Conservation (phyloP, 2,888 invertebrate genomes). For the Patella depressa region DNA sequence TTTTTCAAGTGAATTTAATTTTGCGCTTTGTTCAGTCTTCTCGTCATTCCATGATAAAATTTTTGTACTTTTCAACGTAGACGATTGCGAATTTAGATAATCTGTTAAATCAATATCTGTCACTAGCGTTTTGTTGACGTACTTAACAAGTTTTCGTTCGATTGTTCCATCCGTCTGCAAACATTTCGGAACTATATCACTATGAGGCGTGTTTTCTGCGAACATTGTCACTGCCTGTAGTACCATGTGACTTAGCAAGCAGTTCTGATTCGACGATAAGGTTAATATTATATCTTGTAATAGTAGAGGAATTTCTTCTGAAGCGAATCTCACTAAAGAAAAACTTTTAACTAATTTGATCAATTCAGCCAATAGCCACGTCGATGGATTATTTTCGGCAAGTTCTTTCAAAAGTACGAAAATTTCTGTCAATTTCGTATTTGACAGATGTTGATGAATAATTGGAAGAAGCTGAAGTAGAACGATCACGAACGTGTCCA, state of each 20-base stretch:
- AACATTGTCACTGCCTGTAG: constrained; percentile 56
- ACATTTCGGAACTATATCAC: constrained; percentile 57
- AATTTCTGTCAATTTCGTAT: background rate
- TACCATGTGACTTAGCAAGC: constrained; percentile 48
- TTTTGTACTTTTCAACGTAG: background rate
- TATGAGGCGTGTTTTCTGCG: constrained; percentile 59
- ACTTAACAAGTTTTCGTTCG: constrained; percentile 50
- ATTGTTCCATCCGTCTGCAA: constrained; percentile 43
- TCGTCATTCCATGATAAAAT: background rate
- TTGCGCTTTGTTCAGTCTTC: background rate
- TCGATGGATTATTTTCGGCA: background rate
- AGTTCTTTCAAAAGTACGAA: background rate
- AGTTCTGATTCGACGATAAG: constrained; percentile 41
- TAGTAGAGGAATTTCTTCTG: background rate
- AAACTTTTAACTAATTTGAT: background rate
- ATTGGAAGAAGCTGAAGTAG: background rate
- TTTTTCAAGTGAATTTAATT: background rate
- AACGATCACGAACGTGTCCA: background rate
- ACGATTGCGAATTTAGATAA: background rate
- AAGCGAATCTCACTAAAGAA: background rate
- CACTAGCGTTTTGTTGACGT: constrained; percentile 42
- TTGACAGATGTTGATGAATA: background rate
- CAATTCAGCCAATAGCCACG: background rate
- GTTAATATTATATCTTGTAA: constrained; percentile 42
- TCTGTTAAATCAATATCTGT: background rate